A percentile compares a stretch with the other conserved stretches of the same genome.
Conservation (phyloP, 2,797 vertebrate genomes). For the Caiman crocodilus region DNA sequence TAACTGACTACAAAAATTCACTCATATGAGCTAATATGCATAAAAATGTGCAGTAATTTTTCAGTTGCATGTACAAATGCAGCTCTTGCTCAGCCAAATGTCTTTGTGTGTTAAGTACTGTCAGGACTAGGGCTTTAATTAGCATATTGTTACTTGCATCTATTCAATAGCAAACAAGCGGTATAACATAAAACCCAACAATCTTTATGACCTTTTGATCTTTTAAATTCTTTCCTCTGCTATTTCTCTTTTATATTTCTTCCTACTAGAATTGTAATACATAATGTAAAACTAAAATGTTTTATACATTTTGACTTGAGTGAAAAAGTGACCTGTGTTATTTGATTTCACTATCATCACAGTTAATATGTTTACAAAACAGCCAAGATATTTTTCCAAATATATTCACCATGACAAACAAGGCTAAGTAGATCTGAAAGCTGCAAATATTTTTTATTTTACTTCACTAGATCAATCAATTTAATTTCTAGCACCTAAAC, state of each 20-base stretch:
- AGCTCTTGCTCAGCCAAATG: neutral
- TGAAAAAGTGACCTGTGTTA: neutral
- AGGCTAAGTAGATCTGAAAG: slow-evolving; percentile 3
- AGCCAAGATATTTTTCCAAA: neutral
- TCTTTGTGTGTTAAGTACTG: neutral
- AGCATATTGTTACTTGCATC: neutral
- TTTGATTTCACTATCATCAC: neutral
- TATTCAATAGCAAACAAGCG: accelerated
- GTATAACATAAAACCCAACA: neutral
- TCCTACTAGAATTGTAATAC: slow-evolving; percentile 35
- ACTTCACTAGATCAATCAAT: neutral
- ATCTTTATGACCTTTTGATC: neutral
- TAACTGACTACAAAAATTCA: neutral
- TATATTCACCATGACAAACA: slow-evolving; percentile 22
- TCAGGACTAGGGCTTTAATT: neutral
- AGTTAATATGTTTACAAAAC: neutral
- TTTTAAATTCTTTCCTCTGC: neutral
- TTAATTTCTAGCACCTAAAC: neutral
- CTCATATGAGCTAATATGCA: neutral
- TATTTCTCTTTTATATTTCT: slow-evolving; percentile 4
- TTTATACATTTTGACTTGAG: neutral
- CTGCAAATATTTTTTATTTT: neutral
- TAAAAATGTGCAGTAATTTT: neutral
- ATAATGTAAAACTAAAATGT: slow-evolving; percentile 23
- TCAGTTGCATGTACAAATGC: neutral